Conservation (phyloP, 2,797 vertebrate genomes). For the Antennarius maculatus region DNA sequence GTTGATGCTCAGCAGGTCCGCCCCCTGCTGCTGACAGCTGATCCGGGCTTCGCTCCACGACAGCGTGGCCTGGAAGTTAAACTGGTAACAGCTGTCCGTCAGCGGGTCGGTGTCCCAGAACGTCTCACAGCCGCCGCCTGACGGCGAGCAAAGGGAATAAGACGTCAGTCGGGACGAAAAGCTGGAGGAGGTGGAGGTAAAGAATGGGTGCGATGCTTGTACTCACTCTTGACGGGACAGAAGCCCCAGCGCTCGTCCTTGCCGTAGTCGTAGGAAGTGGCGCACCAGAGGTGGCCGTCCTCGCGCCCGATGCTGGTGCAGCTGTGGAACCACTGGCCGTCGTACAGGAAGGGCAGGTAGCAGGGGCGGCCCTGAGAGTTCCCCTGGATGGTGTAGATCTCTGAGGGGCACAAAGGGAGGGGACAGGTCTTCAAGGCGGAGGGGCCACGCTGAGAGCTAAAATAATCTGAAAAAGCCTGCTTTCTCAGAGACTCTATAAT, state of each 20-base stretch:
- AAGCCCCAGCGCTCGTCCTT: constrained; percentile 97
- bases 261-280: constrained; percentile 93
- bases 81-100: constrained; percentile 98
- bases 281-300: constrained; percentile 96
- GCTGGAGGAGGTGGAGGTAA: background rate
- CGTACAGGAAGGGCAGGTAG: constrained; percentile 94
- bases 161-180: background rate
- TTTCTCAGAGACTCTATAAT: constrained; percentile 56
- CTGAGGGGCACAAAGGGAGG: constrained; percentile 68
- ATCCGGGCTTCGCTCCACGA: constrained; percentile 94
- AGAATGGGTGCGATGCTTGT: background rate
- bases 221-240: constrained; percentile 96
- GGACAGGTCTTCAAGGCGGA: background rate
- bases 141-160: constrained; percentile 13
- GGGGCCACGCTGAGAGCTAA: constrained; percentile 29
- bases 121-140: constrained; percentile 92
- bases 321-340: constrained; percentile 93
- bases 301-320: constrained; percentile 93
- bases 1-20: constrained; percentile 94
- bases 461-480: constrained; percentile 49
- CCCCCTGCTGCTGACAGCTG: constrained; percentile 95
- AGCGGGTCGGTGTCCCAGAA: constrained; percentile 97
- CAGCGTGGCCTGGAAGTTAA: constrained; percentile 95
- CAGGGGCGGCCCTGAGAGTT: constrained; percentile 95
- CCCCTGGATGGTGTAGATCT: constrained; percentile 97